Conservation (phyloP, 2,888 invertebrate genomes). For the Chrysina gloriosa region DNA sequence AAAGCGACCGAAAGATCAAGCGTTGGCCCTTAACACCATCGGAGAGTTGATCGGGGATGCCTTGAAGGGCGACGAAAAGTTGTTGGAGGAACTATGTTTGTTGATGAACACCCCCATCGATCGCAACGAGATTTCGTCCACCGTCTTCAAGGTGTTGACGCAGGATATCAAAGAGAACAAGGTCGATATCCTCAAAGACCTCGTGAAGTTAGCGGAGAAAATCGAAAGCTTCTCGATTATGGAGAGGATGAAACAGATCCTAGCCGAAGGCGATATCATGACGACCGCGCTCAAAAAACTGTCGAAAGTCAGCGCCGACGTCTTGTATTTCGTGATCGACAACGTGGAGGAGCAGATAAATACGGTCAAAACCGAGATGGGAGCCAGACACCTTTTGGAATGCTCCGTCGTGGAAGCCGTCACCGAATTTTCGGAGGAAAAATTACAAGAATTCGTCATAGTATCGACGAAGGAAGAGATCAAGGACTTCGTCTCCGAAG, state of each 20-base stretch:
- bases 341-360: slow-evolving; percentile 73
- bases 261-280: slow-evolving; percentile 72
- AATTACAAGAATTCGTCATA: slow-evolving; percentile 69
- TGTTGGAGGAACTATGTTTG: slow-evolving; percentile 58
- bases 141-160: slow-evolving; percentile 61
- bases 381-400: slow-evolving; percentile 74
- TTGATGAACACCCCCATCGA: slow-evolving; percentile 60
- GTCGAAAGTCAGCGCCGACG: slow-evolving; percentile 70
- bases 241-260: slow-evolving; percentile 73
- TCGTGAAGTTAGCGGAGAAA: slow-evolving; percentile 67
- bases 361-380: slow-evolving; percentile 72
- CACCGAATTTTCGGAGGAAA: slow-evolving; percentile 71
- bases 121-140: slow-evolving; percentile 60
- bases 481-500: slow-evolving; percentile 70
- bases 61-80: slow-evolving; percentile 55
- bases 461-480: slow-evolving; percentile 61
- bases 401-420: slow-evolving; percentile 76
- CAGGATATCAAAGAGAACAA: slow-evolving; percentile 71
- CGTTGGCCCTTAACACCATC: slow-evolving; percentile 60
- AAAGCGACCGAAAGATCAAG: slow-evolving; percentile 62
- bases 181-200: slow-evolving; percentile 72
- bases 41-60: slow-evolving; percentile 59
- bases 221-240: slow-evolving; percentile 71
- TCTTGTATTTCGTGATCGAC: slow-evolving; percentile 71
- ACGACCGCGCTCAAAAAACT: slow-evolving; percentile 76